Evolutionary conservation across 2,113 vertebrate species (phyloP), one percentile per base, ranked within the genome.

Genomic region (Heptranchias perlo): DNA sequence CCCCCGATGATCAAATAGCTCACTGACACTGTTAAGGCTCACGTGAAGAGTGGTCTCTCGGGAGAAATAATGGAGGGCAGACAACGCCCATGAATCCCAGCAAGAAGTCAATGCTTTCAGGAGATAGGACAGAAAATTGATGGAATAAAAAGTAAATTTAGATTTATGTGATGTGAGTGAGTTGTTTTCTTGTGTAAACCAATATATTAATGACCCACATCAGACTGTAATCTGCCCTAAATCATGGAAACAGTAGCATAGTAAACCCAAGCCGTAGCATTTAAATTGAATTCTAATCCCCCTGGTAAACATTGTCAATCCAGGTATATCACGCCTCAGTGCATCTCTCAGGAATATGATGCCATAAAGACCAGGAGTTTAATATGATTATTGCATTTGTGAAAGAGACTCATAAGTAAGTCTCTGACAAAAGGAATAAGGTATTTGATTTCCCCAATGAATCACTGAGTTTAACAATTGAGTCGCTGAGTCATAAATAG

Each of bases 241-340:
- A 62, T 92, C 89, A 39, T 93, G 16, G 89, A 93, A 93, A 62
- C 35, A 39, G 14, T 93, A 62, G n/a, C 39, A n/a, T 62, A 62
- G 16, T 93, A 39, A 93, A 62, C 89, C 18, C 89, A 93, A 62
- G 58, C 31, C 18, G 2, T 39, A 39, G 89, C 5, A 62, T n/a
- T 62, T 62, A 39, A 62, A 93, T 93, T 93, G 89, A 93, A 64
- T 93, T 93, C 16, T 93, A 93, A 93, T 93, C 89, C 89, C 89
- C 35, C 35, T 18, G 18, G 89, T 93, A 62, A 62, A 93, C 14
- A 93, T n/a, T 2, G 58, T 93, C n/a, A 62, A 93, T 93, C 89
- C 89, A 93, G 89, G 58, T 62, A 93, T n/a, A 62, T 62, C 89
- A 62, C 35, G 16, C 89, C 89, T 93, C 58, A 62, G 8, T 93